These are phyloP conservation scores for Spinibarbus caldwelli DNA, from an alignment of 2,797 vertebrate genomes.

Conservation along the genomic window DNA sequence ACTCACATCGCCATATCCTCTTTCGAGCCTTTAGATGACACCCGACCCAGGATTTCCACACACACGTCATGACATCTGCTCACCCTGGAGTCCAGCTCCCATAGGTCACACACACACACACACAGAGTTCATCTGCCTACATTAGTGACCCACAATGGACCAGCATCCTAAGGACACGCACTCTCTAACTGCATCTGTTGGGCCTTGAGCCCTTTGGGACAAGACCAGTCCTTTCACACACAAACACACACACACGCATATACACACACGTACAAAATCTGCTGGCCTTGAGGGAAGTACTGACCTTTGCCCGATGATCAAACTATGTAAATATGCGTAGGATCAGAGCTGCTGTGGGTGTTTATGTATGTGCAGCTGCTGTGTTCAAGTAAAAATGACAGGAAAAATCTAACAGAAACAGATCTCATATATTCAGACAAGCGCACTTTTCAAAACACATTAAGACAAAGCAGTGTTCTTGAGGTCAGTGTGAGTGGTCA, in stretches of 20 bases:
- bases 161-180: slow-evolving; percentile 32
- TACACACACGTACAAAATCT: slow-evolving; percentile 21
- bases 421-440: slow-evolving; percentile 13
- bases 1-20: slow-evolving; percentile 24
- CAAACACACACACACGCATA: not conserved
- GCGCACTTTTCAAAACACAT: not conserved
- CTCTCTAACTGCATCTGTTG: slow-evolving; percentile 28
- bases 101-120: slow-evolving; percentile 27
- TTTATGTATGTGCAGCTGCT: slow-evolving; percentile 53
- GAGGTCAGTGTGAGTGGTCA: not conserved
- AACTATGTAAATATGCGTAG: slow-evolving; percentile 46
- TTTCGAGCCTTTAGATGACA: slow-evolving; percentile 19
- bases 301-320: slow-evolving; percentile 56
- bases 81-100: slow-evolving; percentile 41
- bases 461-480: not conserved
- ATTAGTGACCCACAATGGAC: slow-evolving; percentile 31
- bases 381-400: slow-evolving; percentile 14
- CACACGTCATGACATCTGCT: slow-evolving; percentile 55
- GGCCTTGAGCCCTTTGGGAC: slow-evolving; percentile 14
- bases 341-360: slow-evolving; percentile 61
- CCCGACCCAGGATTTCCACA: slow-evolving; percentile 34
- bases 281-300: slow-evolving; percentile 33
- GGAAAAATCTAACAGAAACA: slow-evolving; percentile 26
- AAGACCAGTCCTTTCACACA: not conserved
- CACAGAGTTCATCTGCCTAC: slow-evolving; percentile 37